A percentile compares a stretch with the other conserved stretches of the same genome.
phyloP scores from a whole-genome alignment of 2,797 vertebrate genomes.

The Sylvia borin region DNA sequence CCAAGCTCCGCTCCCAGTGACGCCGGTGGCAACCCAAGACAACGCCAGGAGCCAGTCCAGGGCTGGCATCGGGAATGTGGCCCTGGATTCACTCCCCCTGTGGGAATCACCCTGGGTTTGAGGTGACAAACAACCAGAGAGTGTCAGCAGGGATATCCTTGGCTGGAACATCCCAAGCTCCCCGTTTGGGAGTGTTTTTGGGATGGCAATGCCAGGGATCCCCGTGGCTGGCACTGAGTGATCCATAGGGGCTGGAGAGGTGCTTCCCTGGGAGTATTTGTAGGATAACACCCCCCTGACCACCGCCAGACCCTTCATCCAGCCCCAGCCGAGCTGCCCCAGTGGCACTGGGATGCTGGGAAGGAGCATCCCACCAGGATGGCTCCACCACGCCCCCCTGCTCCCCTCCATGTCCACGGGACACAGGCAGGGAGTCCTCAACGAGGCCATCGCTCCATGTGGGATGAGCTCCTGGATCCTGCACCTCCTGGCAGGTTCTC shows the following conservation, averaged over 20 bases:
- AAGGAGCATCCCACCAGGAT: neutral
- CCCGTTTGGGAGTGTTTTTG: rapidly evolving
- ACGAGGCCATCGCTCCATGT: rapidly evolving
- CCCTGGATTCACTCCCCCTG: neutral
- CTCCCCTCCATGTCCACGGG: rapidly evolving
- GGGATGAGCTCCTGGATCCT: neutral
- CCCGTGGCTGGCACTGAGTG: rapidly evolving
- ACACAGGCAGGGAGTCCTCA: neutral
- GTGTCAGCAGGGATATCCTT: neutral
- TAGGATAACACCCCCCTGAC: rapidly evolving
- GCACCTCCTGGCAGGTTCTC: neutral
- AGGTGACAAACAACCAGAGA: neutral
- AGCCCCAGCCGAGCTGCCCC: neutral
- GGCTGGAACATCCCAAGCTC: neutral
- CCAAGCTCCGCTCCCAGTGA: neutral
- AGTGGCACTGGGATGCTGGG: neutral
- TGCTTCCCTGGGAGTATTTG: neutral
- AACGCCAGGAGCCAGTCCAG: neutral
- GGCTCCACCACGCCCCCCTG: rapidly evolving
- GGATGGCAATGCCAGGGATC: neutral
- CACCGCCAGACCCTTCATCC: neutral
- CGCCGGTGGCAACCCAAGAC: neutral
- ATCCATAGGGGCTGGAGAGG: neutral
- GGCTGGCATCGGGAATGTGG: neutral
- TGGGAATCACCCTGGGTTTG: neutral